phyloP scores from a whole-genome alignment of 2,888 invertebrate species.

The Patella ulyssiponensis region DNA sequence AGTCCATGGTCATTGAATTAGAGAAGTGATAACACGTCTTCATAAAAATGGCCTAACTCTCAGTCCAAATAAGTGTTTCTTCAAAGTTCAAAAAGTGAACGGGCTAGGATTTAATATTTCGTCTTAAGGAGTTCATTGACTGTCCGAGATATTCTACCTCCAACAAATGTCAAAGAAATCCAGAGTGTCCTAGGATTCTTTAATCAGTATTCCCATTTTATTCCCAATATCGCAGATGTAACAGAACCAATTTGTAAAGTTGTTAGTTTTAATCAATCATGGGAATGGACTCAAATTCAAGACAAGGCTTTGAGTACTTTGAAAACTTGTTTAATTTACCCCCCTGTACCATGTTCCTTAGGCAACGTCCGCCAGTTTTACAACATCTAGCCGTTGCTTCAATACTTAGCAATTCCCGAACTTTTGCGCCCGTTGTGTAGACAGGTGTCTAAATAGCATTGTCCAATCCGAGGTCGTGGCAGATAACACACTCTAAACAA shows the following conservation, averaged over 20 bases:
- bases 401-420: too few relatives aligned
- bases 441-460: too few relatives aligned
- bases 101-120: neutral
- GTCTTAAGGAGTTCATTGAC: neutral
- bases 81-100: neutral
- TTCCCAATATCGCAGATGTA: neutral
- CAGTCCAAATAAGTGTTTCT: neutral
- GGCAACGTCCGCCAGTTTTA: too few relatives aligned
- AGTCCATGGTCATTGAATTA: too few relatives aligned
- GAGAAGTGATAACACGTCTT: too few relatives aligned
- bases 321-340: neutral
- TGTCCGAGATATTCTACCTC: neutral
- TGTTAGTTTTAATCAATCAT: neutral
- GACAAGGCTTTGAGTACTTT: neutral
- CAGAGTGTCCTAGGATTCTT: neutral
- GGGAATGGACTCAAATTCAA: neutral
- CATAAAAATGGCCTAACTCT: too few relatives aligned
- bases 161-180: neutral
- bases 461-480: too few relatives aligned
- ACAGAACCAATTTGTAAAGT: neutral
- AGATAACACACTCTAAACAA: too few relatives aligned
- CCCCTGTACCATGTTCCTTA: neutral
- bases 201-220: neutral
- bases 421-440: too few relatives aligned
- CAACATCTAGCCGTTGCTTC: too few relatives aligned